phyloP scores from a whole-genome alignment of 2,888 invertebrate species.

The Marronus borbonicus region DNA sequence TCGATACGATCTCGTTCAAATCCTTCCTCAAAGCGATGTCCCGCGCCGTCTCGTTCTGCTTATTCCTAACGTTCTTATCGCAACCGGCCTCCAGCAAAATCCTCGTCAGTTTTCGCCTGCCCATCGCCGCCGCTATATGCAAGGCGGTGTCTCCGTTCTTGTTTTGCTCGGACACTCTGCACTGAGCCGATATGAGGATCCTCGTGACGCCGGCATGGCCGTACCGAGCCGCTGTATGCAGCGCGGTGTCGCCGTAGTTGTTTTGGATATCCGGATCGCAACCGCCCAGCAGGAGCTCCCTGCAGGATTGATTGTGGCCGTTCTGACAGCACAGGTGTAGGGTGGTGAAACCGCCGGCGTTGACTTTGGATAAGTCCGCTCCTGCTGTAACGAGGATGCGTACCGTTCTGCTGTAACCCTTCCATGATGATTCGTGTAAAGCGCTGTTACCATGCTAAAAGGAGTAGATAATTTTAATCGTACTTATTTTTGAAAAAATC shows the following conservation, averaged over 20 bases:
- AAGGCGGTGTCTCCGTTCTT: slow-evolving; percentile 97
- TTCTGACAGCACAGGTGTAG: slow-evolving; percentile 96
- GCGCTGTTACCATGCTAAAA: slow-evolving; percentile 93
- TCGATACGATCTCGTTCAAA: slow-evolving; percentile 86
- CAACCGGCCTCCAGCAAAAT: slow-evolving; percentile 92
- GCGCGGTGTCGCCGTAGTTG: slow-evolving; percentile 95
- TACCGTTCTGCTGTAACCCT: slow-evolving; percentile 91
- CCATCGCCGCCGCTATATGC: slow-evolving; percentile 96
- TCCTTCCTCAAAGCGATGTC: slow-evolving; percentile 93
- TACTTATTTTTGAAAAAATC: neutral
- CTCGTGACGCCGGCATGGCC: slow-evolving; percentile 97
- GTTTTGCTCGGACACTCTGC: slow-evolving; percentile 89
- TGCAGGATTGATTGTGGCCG: slow-evolving; percentile 95
- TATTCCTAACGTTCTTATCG: slow-evolving; percentile 81
- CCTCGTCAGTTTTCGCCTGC: slow-evolving; percentile 90
- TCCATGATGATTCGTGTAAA: slow-evolving; percentile 95
- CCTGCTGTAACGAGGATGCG: slow-evolving; percentile 81
- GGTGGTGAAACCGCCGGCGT: slow-evolving; percentile 93
- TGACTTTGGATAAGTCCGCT: slow-evolving; percentile 78
- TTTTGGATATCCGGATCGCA: slow-evolving; percentile 92
- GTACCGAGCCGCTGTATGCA: slow-evolving; percentile 95
- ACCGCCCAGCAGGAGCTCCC: slow-evolving; percentile 88
- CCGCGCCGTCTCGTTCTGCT: slow-evolving; percentile 90
- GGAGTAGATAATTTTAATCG: slow-evolving; percentile 43
- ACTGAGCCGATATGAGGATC: slow-evolving; percentile 92